Evolutionary conservation across 2,888 invertebrate species (phyloP), one percentile per base, ranked within the genome.

Genomic region (Xiphydria camelus): DNA sequence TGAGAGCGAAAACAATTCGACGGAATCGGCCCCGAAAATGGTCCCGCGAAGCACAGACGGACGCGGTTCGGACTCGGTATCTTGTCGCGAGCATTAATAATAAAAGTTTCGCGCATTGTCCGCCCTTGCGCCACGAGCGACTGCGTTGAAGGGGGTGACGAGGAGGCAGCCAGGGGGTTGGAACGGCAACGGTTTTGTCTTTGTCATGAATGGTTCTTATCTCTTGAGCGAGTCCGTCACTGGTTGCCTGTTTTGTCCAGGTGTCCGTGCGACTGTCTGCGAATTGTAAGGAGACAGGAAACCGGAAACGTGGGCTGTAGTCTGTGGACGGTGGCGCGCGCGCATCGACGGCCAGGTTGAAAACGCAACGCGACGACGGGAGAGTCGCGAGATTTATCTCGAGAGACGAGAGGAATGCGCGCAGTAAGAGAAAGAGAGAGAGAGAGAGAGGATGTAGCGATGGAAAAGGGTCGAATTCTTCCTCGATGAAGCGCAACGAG

Each of bases 211-310:
- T 67, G 59, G 55, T 64, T 59, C 68, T 66, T 66, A 66, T 66
- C 66, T 66, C 55, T 39, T 49, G 35, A 51, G 49, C 63, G 64
- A 65, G 68, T 68, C 68, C 65, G 55, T 66, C 65, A 66, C 56
- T 57, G 48, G 55, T 50, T 39, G 35, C 34, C 46, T 44, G 55
- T 59, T 54, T 58, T 58, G 56, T 55, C 50, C 51, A 31, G 45
- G 42, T 38, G 52, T 55, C 57, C 58, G 55, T 55, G 51, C 41
- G 59, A 63, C 66, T 70, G 69, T 65, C 67, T 62, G 67, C 59
- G 64, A 66, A 70, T 73, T 70, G 70, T 70, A 66, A 71, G 68
- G 66, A 68, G 64, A 68, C 70, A 71, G 73, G 70, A 73, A 72
- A 65, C 67, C 68, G 68, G 68, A 66, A 58, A 65, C 49, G 53